Percentiles rank a stretch among this genome's conserved stretches.
Conservation (phyloP, 1,140 invertebrate species). For the Pseudomyrmex pallidus region DNA sequence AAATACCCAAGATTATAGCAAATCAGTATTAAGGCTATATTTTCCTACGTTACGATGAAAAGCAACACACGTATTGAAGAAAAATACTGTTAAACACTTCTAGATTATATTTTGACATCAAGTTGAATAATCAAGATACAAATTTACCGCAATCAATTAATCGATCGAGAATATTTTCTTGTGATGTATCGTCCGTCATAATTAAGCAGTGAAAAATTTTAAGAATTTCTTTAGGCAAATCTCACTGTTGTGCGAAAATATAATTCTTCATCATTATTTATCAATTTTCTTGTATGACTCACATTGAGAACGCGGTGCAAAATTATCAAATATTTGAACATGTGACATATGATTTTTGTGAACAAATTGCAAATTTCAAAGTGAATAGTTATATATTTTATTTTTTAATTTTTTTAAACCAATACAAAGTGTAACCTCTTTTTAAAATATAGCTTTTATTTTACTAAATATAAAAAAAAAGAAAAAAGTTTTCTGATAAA, state of each 20-base stretch:
- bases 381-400: conserved; percentile 8
- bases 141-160: conserved; percentile 48
- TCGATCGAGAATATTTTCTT: conserved; percentile 21
- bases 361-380: conserved; percentile 28
- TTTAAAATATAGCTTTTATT: too few relatives aligned
- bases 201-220: conserved; percentile 18
- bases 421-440: too few relatives aligned
- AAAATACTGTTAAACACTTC: too few relatives aligned
- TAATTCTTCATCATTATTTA: not conserved
- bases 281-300: conserved; percentile 7
- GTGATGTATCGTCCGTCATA: conserved; percentile 36
- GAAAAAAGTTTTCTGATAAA: too few relatives aligned
- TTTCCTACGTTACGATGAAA: not conserved
- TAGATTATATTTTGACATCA: too few relatives aligned
- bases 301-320: not conserved
- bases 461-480: too few relatives aligned
- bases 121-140: not conserved
- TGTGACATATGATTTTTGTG: not conserved
- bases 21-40: not conserved
- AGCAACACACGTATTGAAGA: too few relatives aligned
- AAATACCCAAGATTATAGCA: not conserved
- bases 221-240: not conserved
- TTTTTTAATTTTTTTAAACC: not conserved
- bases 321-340: conserved; percentile 22
- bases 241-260: not conserved